A percentile compares a stretch with the other conserved stretches of the same genome.
Conservation (phyloP, 2,113 vertebrate species). For the Archocentrus centrarchus region DNA sequence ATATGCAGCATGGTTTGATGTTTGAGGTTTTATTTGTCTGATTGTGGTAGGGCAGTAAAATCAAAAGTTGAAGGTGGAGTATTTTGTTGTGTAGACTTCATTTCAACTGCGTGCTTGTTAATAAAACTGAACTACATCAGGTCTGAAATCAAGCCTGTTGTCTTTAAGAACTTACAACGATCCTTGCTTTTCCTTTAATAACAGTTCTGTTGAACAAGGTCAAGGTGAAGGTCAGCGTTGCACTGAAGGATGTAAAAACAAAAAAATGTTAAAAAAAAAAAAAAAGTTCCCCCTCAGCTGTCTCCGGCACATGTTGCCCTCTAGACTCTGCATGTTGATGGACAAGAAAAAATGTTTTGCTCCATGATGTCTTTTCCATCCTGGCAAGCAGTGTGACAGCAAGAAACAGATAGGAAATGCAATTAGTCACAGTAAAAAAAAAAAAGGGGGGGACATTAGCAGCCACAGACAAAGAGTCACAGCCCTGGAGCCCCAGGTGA, state of each 20-base stretch:
- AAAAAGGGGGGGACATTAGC: slow-evolving; percentile 34
- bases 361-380: slow-evolving; percentile 66
- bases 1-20: not conserved
- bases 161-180: slow-evolving; percentile 8
- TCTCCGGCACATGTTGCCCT: slow-evolving; percentile 13
- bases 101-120: not conserved
- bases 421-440: slow-evolving; percentile 72
- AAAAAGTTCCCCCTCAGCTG: slow-evolving; percentile 10
- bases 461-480: slow-evolving; percentile 60
- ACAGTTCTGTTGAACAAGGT: not conserved
- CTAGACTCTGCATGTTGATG: not conserved
- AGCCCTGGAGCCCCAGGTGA: slow-evolving; percentile 58
- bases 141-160: slow-evolving; percentile 15
- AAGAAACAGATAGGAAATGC: slow-evolving; percentile 72
- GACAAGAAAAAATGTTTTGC: slow-evolving; percentile 31
- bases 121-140: not conserved
- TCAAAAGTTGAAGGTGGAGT: not conserved
- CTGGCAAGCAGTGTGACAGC: slow-evolving; percentile 11
- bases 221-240: slow-evolving; percentile 56
- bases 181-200: slow-evolving; percentile 13
- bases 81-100: not conserved
- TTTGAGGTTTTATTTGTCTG: not conserved
- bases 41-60: not conserved
- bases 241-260: slow-evolving; percentile 18
- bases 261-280: not conserved